Percentiles rank a stretch among this genome's conserved stretches.
Conservation (phyloP, 2,888 invertebrate species). For the Nipponacmea schrenckii region DNA sequence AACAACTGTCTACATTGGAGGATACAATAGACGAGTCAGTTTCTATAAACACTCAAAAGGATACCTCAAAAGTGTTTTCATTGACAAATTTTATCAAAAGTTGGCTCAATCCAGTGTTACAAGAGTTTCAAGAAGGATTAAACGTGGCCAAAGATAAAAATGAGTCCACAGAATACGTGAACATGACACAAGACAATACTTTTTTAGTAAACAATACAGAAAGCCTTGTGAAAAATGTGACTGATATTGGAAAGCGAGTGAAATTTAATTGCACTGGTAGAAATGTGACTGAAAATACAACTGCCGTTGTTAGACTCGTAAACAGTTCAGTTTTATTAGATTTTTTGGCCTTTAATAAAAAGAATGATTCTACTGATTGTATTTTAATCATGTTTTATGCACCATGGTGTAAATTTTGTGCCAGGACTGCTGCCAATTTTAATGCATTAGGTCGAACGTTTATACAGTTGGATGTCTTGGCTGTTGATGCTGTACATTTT, state of each 20-base stretch:
- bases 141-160: slow-evolving; percentile 10
- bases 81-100: slow-evolving; percentile 38
- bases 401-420: slow-evolving; percentile 89
- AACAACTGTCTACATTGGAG: no score
- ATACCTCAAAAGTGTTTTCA: slow-evolving; percentile 27
- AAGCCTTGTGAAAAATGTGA: slow-evolving; percentile 31
- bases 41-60: background rate
- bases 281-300: slow-evolving; percentile 51
- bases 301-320: slow-evolving; percentile 72
- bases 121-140: slow-evolving; percentile 44
- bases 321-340: slow-evolving; percentile 79
- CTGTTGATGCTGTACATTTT: slow-evolving; percentile 88
- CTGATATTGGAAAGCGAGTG: slow-evolving; percentile 48
- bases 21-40: no score
- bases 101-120: slow-evolving; percentile 46
- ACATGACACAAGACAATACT: background rate
- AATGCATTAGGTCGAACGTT: slow-evolving; percentile 90
- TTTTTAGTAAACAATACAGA: slow-evolving; percentile 4
- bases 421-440: slow-evolving; percentile 87
- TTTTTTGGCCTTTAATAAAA: slow-evolving; percentile 71
- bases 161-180: background rate
- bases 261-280: slow-evolving; percentile 56
- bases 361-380: slow-evolving; percentile 71
- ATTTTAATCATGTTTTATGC: slow-evolving; percentile 89
- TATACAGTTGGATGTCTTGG: slow-evolving; percentile 86